Base-by-base conservation (phyloP, 1,140 invertebrate species). In the Aphelinus certus region DNA sequence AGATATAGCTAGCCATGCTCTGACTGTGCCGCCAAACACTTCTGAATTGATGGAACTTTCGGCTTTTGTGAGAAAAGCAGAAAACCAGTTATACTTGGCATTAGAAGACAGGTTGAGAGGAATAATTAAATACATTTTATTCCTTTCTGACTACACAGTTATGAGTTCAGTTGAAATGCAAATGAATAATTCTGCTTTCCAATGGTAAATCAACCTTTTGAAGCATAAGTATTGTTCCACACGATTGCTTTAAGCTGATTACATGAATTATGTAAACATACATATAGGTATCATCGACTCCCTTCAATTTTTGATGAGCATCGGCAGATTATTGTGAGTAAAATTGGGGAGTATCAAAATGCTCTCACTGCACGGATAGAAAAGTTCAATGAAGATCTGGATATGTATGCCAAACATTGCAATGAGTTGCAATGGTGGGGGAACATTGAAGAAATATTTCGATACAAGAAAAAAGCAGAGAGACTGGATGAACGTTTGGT, bases 401-500 rank as follows among this genome's bases (percentile, higher is more conserved):
- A 95, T 56, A 85, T 92, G 7, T 97, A 95, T 82, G 91, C 91
- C 46, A 92, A 92, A 76, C 92, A 97, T 83, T 92, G 95, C 49
- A 92, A 97, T 67, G 94, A 97, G 79, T 92, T 98, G 81, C 92
- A 96, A 78, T 92, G 94, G 67, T 96, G 95, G 90, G 96, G 96
- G 2, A 95, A 97, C 77, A 90, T 97, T n/a, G 91, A 93, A 26
- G 93, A 97, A 64, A 89, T 98, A 58, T 89, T 92, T 47, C 93
- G 94, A 78, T 99, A 99, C 84, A 91, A 95, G 47, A 93, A 93
- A 55, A 94, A 95, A 73, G 94, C 96, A 1, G 90, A 90, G 7
- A 88, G 90, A 56, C 83, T 98, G 0, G 93, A 97, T 81, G 89
- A 92, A 75, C 83, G 86, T 42, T 84, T 94, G 76, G 82, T 90